A percentile compares a stretch with the other conserved stretches of the same genome.
These are phyloP conservation scores for roundworm (Caenorhabditis elegans) DNA, from an alignment of 1,140 invertebrate genomes.

Conservation along the genomic window DNA sequence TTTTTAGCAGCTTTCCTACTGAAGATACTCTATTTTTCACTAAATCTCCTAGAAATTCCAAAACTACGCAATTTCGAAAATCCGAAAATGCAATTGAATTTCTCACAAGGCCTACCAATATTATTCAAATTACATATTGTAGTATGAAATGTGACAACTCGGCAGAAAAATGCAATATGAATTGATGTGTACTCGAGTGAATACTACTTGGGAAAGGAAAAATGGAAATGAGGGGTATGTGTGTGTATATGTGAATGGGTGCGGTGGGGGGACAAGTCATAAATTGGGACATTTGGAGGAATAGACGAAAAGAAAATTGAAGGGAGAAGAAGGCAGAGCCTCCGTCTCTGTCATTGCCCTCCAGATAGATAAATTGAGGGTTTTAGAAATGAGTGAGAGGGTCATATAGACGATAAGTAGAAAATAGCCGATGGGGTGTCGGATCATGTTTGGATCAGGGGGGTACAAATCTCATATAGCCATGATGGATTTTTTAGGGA, in stretches of 20 bases:
- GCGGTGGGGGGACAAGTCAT: slow-evolving; percentile 2
- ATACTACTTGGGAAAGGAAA: neutral
- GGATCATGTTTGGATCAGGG: neutral
- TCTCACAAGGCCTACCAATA: too few relatives aligned
- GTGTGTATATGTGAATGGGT: neutral
- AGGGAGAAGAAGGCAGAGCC: neutral
- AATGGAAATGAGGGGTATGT: slow-evolving; percentile 2
- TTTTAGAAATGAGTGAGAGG: neutral
- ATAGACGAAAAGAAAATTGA: slow-evolving; percentile 25
- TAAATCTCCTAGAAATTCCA: too few relatives aligned
- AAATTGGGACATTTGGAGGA: slow-evolving; percentile 23
- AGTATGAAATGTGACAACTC: too few relatives aligned
- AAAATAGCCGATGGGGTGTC: neutral
- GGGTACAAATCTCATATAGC: neutral
- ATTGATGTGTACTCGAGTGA: neutral
- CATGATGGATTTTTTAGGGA: too few relatives aligned
- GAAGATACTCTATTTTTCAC: too few relatives aligned
- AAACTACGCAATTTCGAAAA: too few relatives aligned
- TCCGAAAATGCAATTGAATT: too few relatives aligned
- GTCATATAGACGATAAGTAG: neutral
- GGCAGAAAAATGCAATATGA: too few relatives aligned
- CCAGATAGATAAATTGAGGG: neutral
- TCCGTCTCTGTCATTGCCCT: neutral
- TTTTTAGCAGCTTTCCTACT: too few relatives aligned
- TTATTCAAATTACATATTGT: too few relatives aligned